Conservation (phyloP, 2,888 invertebrate genomes). For the Conomelus anceps region DNA sequence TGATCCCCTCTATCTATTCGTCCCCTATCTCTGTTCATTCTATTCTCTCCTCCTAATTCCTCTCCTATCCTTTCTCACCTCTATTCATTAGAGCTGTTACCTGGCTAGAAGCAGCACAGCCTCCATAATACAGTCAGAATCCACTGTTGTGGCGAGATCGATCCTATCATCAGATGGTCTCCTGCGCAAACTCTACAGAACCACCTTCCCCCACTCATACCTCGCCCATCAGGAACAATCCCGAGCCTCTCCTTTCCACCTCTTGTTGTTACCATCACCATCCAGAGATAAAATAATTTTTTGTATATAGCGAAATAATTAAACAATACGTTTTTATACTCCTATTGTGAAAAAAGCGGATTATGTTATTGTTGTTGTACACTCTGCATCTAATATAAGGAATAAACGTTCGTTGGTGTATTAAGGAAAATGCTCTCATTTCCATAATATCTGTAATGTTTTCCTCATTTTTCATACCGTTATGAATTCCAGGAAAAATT, state of each 20-base stretch:
- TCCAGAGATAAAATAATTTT: neutral
- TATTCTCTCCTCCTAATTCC: neutral
- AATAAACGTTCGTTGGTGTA: neutral
- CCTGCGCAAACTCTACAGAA: neutral
- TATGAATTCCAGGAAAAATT: too few species aligned
- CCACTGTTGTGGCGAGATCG: conserved; percentile 7
- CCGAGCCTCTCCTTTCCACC: neutral
- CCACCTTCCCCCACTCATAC: neutral
- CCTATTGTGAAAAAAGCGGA: neutral
- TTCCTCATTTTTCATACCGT: too few species aligned
- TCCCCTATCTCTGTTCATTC: neutral
- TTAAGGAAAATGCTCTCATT: neutral
- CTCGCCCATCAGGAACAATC: neutral
- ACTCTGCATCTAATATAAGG: neutral
- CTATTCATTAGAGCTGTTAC: conserved; percentile 9
- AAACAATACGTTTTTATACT: neutral
- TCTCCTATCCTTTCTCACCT: neutral
- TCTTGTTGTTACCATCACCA: neutral
- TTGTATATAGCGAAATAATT: neutral
- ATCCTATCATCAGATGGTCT: neutral
- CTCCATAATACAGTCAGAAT: conserved; percentile 6
- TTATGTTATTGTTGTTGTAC: neutral
- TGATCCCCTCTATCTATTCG: neutral
- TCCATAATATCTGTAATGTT: neutral
- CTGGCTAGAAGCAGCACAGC: neutral